Conservation (phyloP, 2,888 invertebrate species). For the Rhynchonema sp. region DNA sequence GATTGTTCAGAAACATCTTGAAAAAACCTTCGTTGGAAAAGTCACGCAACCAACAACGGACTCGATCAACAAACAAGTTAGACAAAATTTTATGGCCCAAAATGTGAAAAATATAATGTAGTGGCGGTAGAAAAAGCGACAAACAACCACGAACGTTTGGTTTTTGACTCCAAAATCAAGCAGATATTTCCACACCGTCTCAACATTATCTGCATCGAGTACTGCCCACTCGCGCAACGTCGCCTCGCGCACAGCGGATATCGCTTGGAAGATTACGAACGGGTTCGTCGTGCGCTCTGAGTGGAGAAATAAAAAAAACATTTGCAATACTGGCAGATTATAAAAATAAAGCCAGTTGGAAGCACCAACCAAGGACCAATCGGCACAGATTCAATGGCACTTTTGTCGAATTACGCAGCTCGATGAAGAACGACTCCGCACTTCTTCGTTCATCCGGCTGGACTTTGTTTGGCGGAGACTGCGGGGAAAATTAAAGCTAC, state of each 20-base stretch:
- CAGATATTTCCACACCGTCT: conserved; percentile 53
- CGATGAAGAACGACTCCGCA: conserved; percentile 60
- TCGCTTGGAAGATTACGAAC: conserved; percentile 69
- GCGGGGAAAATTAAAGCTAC: not conserved
- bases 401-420: conserved; percentile 55
- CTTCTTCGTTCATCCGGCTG: conserved; percentile 47
- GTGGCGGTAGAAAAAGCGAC: no score
- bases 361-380: conserved; percentile 44
- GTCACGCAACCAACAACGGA: no score
- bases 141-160: no score
- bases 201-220: conserved; percentile 47
- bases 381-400: conserved; percentile 59
- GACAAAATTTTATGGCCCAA: no score
- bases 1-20: no score
- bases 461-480: conserved; percentile 1
- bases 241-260: conserved; percentile 56
- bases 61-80: no score
- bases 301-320: not conserved
- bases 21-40: no score
- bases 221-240: conserved; percentile 63
- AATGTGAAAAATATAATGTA: no score
- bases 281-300: conserved; percentile 31
- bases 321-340: no score
- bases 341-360: not conserved
- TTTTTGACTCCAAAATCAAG: conserved; percentile 57